A percentile compares a stretch with the other conserved stretches of the same genome.
Evolutionary conservation across 2,797 vertebrate genomes (phyloP).

Genomic region (Myotis planiceps): DNA sequence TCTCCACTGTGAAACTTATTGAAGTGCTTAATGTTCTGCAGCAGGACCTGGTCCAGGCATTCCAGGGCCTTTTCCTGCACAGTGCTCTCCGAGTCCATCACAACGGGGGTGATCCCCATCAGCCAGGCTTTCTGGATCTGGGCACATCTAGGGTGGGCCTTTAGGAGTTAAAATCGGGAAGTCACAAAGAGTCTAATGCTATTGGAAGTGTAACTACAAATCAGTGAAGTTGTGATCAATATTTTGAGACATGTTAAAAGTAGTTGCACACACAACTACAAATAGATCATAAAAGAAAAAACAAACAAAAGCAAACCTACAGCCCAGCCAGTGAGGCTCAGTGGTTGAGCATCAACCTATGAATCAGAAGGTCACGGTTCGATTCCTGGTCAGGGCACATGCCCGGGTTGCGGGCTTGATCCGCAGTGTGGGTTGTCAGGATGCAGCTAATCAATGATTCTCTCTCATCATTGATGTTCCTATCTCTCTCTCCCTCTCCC

Average conservation of each 20-base stretch:
- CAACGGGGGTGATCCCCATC: slow-evolving; percentile 90
- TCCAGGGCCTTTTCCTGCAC: slow-evolving; percentile 96
- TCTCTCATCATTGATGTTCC: too few species aligned
- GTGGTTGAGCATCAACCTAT: too few species aligned
- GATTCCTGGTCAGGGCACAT: too few species aligned
- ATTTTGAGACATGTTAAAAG: background rate
- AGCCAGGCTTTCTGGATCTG: slow-evolving; percentile 94
- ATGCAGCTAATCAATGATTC: too few species aligned
- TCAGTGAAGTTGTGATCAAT: background rate
- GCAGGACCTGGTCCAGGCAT: slow-evolving; percentile 90
- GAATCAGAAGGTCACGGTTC: too few species aligned
- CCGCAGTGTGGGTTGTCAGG: too few species aligned
- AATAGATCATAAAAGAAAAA: background rate
- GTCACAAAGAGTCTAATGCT: background rate
- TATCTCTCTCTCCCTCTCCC: too few species aligned
- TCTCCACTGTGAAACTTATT: slow-evolving; percentile 78
- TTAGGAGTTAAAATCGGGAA: slow-evolving; percentile 68
- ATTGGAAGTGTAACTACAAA: background rate
- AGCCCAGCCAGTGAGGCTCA: background rate
- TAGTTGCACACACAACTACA: background rate
- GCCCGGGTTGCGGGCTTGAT: too few species aligned
- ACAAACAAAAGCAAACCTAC: background rate
- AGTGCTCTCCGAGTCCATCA: slow-evolving; percentile 91
- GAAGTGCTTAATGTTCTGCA: slow-evolving; percentile 89
- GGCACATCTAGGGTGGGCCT: slow-evolving; percentile 88